Evolutionary conservation across 2,113 vertebrate genomes (phyloP).

Genomic region (Gymnorhina tibicen): DNA sequence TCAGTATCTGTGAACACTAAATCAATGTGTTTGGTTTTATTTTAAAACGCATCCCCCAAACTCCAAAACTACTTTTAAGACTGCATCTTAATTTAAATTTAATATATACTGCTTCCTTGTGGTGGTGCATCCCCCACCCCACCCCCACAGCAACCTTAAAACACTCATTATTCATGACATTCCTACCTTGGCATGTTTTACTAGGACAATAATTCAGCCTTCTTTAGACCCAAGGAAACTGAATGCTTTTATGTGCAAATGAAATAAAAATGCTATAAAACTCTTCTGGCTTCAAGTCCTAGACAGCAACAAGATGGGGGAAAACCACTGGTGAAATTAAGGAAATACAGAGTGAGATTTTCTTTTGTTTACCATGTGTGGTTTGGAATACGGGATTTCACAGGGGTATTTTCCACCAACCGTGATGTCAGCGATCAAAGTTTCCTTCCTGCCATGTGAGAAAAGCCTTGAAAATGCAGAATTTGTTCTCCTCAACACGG

Average conservation of each 20-base stretch:
- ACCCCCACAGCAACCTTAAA: not conserved
- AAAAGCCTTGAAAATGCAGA: not conserved
- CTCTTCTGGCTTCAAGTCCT: not conserved
- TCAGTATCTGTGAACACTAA: not conserved
- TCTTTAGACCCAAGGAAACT: not conserved
- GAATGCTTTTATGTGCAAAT: not conserved
- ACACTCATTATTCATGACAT: not conserved
- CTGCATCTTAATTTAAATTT: not conserved
- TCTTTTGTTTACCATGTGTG: not conserved
- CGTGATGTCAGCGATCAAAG: not conserved
- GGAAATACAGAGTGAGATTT: not conserved
- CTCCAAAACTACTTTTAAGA: not conserved
- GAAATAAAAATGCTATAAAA: not conserved
- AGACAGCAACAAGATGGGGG: not conserved
- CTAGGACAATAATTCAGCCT: not conserved
- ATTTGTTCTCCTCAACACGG: accelerated
- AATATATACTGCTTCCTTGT: not conserved
- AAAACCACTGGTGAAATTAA: not conserved
- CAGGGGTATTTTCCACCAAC: not conserved
- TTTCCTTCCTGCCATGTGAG: not conserved
- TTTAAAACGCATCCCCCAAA: not conserved
- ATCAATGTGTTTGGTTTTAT: not conserved
- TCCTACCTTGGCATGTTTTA: not conserved
- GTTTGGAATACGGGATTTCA: not conserved
- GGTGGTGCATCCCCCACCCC: not conserved